Evolutionary conservation across 2,113 vertebrate species (phyloP).

Genomic region (Struthio camelus): DNA sequence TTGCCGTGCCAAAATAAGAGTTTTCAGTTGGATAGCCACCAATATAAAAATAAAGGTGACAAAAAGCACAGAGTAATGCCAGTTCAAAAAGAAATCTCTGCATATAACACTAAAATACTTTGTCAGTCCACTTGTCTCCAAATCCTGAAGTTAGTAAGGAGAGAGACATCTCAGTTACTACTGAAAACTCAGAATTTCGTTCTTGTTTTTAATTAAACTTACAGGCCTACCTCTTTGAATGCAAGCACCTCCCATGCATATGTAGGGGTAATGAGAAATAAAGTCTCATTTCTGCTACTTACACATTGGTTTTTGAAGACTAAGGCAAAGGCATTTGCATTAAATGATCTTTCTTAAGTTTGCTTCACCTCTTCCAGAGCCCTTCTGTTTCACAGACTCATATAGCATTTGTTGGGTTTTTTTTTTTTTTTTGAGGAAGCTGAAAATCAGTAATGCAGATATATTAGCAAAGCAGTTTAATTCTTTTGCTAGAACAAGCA

Average conservation of each 20-base stretch:
- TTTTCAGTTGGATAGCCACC: not conserved
- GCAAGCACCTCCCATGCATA: not conserved
- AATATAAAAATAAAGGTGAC: not conserved
- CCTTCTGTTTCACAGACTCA: not conserved
- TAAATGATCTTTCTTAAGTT: not conserved
- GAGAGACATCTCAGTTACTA: not conserved
- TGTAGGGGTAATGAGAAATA: not conserved
- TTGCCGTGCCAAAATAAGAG: not conserved
- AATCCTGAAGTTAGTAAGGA: not conserved
- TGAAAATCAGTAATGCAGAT: not conserved
- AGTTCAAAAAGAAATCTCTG: not conserved
- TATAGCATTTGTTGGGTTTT: not conserved
- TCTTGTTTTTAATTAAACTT: not conserved
- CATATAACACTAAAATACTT: not conserved
- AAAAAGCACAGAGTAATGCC: not conserved
- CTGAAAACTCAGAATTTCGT: not conserved
- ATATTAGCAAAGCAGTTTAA: not conserved
- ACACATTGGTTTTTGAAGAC: not conserved
- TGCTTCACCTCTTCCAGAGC: not conserved
- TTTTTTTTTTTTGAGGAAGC: constrained; percentile 32
- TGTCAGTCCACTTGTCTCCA: not conserved
- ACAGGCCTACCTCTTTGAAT: not conserved
- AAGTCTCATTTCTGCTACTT: not conserved
- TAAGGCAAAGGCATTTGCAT: not conserved
- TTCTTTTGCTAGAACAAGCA: constrained; percentile 11